Conservation (phyloP, 2,888 invertebrate species). For the Marasmarcha lunaedactyla region DNA sequence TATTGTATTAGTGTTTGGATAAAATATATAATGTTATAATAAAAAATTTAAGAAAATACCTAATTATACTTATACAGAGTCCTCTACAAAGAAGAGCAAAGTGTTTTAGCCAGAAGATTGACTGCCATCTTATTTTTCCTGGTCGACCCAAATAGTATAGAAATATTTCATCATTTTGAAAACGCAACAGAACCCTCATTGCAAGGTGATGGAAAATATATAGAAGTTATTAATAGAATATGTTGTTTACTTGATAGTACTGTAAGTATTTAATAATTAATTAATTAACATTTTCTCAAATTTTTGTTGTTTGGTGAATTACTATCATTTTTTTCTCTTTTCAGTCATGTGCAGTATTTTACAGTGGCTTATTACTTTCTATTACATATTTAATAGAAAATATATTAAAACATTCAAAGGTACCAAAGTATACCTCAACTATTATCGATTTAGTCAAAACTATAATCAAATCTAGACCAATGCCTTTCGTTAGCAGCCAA, state of each 20-base stretch:
- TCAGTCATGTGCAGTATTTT: conserved; percentile 42
- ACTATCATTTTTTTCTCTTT: conserved; percentile 19
- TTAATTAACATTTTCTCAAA: no score
- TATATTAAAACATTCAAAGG: conserved; percentile 9
- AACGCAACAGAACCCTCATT: neutral
- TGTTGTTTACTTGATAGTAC: conserved; percentile 37
- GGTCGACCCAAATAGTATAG: conserved; percentile 20
- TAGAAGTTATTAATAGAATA: conserved; percentile 28
- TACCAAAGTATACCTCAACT: conserved; percentile 12
- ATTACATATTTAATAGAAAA: conserved; percentile 18
- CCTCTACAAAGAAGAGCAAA: conserved; percentile 50
- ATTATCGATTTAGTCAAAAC: conserved; percentile 23
- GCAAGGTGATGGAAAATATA: conserved; percentile 13
- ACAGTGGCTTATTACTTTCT: conserved; percentile 38
- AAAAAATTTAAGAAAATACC: no score
- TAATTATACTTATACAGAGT: no score
- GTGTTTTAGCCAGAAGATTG: conserved; percentile 33
- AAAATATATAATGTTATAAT: no score
- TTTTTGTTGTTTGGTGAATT: no score
- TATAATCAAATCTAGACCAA: conserved; percentile 32
- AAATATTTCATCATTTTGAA: conserved; percentile 21
- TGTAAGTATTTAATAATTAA: conserved; percentile 40
- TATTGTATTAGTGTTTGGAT: no score
- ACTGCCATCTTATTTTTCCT: conserved; percentile 25
- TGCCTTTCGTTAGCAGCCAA: conserved; percentile 28